Conservation (phyloP, 2,113 vertebrate species). For the Perca schrenkii region DNA sequence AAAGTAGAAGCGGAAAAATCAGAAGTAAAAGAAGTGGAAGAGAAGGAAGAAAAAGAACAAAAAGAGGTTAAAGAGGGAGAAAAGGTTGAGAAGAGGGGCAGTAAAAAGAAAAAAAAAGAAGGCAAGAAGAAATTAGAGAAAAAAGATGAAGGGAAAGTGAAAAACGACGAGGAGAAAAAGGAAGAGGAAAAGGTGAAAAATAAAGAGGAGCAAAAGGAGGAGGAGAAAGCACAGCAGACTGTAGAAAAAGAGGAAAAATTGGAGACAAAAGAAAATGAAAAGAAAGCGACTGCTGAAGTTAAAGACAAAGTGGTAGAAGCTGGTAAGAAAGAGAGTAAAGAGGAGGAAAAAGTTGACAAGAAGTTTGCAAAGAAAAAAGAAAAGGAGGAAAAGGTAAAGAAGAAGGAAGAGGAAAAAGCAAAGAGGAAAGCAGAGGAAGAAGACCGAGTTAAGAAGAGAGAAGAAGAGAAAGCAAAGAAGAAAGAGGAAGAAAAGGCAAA, state of each 20-base stretch:
- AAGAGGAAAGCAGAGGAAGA: slow-evolving; percentile 64
- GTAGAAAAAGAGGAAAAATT: slow-evolving; percentile 59
- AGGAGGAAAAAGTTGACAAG: slow-evolving; percentile 65
- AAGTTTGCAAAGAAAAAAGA: slow-evolving; percentile 71
- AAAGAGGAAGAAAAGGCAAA: slow-evolving; percentile 58
- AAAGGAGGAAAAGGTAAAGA: slow-evolving; percentile 68
- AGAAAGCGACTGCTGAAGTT: slow-evolving; percentile 51
- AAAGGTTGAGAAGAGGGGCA: slow-evolving; percentile 66
- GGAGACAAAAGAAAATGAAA: slow-evolving; percentile 57
- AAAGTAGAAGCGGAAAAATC: slow-evolving; percentile 46
- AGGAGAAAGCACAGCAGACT: slow-evolving; percentile 36
- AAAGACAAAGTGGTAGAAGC: slow-evolving; percentile 55
- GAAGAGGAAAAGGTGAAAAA: slow-evolving; percentile 44
- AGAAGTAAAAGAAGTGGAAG: slow-evolving; percentile 61
- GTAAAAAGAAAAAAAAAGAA: slow-evolving; percentile 75
- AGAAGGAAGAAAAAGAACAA: slow-evolving; percentile 60
- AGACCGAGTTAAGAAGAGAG: slow-evolving; percentile 49
- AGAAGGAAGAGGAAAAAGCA: slow-evolving; percentile 70
- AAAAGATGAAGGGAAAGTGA: slow-evolving; percentile 49
- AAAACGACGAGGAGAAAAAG: slow-evolving; percentile 37
- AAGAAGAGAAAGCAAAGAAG: slow-evolving; percentile 60
- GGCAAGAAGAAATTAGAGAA: slow-evolving; percentile 64
- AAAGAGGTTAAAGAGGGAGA: slow-evolving; percentile 43
- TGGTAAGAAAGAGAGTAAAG: slow-evolving; percentile 41
- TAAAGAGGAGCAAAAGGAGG: slow-evolving; percentile 38